Conservation (phyloP, 2,888 invertebrate species). For the Apodemia zela region DNA sequence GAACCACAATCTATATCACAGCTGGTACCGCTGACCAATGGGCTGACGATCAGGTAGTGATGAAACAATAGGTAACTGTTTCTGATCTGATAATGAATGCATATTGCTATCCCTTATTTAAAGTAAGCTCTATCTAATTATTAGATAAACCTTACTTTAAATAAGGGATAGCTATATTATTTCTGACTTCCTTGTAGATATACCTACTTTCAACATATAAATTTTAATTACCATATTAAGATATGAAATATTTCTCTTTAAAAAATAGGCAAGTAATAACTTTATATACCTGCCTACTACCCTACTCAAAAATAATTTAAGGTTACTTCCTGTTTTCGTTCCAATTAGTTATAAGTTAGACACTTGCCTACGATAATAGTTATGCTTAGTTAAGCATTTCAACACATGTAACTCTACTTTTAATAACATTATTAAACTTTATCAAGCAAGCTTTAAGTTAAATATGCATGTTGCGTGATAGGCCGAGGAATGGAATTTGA, state of each 20-base stretch:
- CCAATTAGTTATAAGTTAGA: neutral
- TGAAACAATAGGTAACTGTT: too few relatives aligned
- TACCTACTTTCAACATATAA: too few relatives aligned
- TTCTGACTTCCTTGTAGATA: too few relatives aligned
- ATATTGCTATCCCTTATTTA: too few relatives aligned
- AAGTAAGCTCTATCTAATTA: too few relatives aligned
- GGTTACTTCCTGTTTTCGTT: neutral
- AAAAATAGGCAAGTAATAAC: neutral
- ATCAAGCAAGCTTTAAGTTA: neutral
- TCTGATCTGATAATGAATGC: too few relatives aligned
- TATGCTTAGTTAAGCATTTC: conserved; percentile 5
- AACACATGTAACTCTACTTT: neutral
- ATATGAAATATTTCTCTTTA: neutral
- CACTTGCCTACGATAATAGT: neutral
- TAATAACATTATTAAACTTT: neutral
- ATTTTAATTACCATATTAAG: neutral
- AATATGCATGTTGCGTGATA: neutral
- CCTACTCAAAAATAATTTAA: neutral
- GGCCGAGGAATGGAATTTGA: neutral
- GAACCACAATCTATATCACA: too few relatives aligned
- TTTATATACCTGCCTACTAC: too few relatives aligned
- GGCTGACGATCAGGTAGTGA: too few relatives aligned
- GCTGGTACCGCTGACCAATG: too few relatives aligned
- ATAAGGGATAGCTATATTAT: too few relatives aligned
- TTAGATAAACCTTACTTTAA: too few relatives aligned